Evolutionary conservation across 2,113 vertebrate genomes (phyloP), one percentile per base, ranked within the genome.

Genomic region (Zosterops hypoxanthus): DNA sequence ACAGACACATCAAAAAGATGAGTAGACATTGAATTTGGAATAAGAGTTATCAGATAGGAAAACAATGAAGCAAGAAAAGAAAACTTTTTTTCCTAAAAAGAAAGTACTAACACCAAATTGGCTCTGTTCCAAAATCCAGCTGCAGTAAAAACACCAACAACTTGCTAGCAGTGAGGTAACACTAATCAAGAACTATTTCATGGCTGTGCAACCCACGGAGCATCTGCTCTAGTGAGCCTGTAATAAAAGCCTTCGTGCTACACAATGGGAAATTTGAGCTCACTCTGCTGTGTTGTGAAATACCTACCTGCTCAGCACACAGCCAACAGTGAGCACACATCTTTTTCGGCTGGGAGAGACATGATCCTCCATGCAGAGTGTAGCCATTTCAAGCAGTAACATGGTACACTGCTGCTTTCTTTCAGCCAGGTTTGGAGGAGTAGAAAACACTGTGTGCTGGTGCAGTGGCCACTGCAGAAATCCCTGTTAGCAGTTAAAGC

Each of bases 161-260:
- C 52, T 65, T 81, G 84, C 47, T 50, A 90, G 39, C 46, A 79
- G 29, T 3, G 2, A 93, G 29, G 83, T 82, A 94, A 80, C 29
- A 84, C 28, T 41, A 89, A 92, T 90, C 64, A 81, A 75, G n/a
- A 88, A 46, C 49, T 57, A 77, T 55, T 91, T 94, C 79, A 86
- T 41, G 33, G 46, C 53, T 69, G 65, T 28, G 23, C 33, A 76
- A 18, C 46, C 49, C 41, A 82, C 57, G 55, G 17, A 72, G 47
- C 24, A 71, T 90, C 42, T 89, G 70, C 72, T 95, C 9, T 60
- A 82, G 88, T 50, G 15, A 81, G 47, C 12, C 20, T 3, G 1
- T 86, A 85, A 87, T 77, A 72, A 89, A 92, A 94, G 21, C 20
- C 28, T 65, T 64, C 59, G 34, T 78, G 39, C 68, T 86, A 83